These are phyloP conservation scores for Saturnia japonica DNA, from an alignment of 2,888 invertebrate genomes.

Conservation along the genomic window DNA sequence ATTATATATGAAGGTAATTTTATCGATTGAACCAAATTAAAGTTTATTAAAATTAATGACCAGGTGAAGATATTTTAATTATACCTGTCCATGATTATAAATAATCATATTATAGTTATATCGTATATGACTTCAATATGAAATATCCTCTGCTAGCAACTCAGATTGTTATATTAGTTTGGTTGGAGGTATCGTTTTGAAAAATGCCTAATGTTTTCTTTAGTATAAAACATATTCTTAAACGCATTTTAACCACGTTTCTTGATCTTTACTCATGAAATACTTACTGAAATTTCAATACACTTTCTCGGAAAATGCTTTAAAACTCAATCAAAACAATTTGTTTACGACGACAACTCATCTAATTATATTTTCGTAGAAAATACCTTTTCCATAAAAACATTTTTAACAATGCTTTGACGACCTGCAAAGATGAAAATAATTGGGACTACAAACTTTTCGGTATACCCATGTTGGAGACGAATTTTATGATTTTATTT, in stretches of 20 bases:
- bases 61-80: no score
- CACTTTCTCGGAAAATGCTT: neutral
- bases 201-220: no score
- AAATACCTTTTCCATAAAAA: conserved; percentile 3
- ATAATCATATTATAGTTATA: no score
- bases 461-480: neutral
- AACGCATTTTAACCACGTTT: neutral
- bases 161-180: no score
- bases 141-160: no score
- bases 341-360: neutral
- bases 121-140: no score
- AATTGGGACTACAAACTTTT: conserved; percentile 8
- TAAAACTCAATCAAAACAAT: neutral
- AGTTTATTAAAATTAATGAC: no score
- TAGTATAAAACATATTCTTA: no score
- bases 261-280: neutral
- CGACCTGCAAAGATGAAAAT: conserved; percentile 14
- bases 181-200: no score
- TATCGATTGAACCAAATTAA: no score
- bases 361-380: neutral
- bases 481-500: conserved; percentile 8
- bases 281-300: neutral
- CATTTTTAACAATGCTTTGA: conserved; percentile 15
- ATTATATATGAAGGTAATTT: no score
- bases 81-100: no score